These are phyloP conservation scores for Terrapene triunguis DNA, from an alignment of 2,113 vertebrate genomes.

Conservation along the genomic window DNA sequence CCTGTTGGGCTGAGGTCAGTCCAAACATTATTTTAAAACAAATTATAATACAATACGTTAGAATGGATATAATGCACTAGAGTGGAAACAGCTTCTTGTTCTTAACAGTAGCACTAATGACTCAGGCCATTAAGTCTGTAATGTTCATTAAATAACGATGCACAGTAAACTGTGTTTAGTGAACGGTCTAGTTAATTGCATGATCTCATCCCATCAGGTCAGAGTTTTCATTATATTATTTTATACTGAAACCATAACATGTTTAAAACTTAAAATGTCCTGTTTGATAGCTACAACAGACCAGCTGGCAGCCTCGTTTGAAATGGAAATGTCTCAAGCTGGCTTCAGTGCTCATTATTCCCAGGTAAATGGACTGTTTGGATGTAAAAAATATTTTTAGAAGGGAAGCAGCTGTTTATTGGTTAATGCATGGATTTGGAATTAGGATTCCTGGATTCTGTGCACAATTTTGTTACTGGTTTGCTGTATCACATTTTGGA, in stretches of 20 bases:
- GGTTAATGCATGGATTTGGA: background rate
- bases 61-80: background rate
- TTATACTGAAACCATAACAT: background rate
- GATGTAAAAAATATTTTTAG: background rate
- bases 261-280: background rate
- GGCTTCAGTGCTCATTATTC: constrained; percentile 95
- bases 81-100: background rate
- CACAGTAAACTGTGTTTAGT: background rate
- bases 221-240: background rate
- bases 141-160: background rate
- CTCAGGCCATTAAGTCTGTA: background rate
- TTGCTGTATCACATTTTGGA: background rate
- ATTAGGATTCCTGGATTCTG: background rate
- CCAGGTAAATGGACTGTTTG: constrained; percentile 80
- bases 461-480: background rate
- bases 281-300: constrained; percentile 87
- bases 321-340: constrained; percentile 98
- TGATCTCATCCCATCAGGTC: background rate
- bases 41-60: constrained; percentile 1
- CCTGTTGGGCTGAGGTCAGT: constrained; percentile 25
- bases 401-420: background rate
- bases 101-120: background rate
- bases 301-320: constrained; percentile 90
- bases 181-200: background rate
- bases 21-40: constrained; percentile 39